These are phyloP conservation scores for Drosophila maculinotata DNA, from an alignment of 2,888 invertebrate species.

Conservation along the genomic window DNA sequence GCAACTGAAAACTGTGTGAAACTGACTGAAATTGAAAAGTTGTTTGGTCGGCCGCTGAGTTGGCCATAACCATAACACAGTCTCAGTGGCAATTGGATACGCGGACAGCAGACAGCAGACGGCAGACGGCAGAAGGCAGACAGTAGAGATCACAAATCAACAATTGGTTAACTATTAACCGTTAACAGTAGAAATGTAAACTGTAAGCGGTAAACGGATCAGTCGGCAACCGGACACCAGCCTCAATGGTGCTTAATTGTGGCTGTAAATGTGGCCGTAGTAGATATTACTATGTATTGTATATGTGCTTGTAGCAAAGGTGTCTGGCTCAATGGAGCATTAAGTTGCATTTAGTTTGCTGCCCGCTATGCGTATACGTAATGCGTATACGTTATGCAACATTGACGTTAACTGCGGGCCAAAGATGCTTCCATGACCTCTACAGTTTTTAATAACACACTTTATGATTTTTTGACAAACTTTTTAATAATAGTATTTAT, in stretches of 20 bases:
- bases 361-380: constrained; percentile 56
- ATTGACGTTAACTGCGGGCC: constrained; percentile 25
- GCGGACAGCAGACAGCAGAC: constrained; percentile 28
- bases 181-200: constrained; percentile 30
- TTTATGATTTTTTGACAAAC: background rate
- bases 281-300: no score
- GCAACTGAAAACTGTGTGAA: constrained; percentile 72
- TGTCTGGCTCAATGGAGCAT: constrained; percentile 69
- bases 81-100: constrained; percentile 72
- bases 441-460: background rate
- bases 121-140: no score
- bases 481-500: background rate
- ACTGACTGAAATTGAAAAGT: constrained; percentile 75
- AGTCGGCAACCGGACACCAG: constrained; percentile 70
- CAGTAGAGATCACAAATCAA: constrained; percentile 45
- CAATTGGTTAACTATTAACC: constrained; percentile 51
- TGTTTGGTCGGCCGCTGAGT: constrained; percentile 69
- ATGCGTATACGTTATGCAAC: constrained; percentile 78
- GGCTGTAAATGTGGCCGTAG: constrained; percentile 33
- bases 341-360: constrained; percentile 61
- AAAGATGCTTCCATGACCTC: background rate
- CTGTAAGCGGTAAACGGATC: constrained; percentile 63
- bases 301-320: constrained; percentile 47
- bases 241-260: constrained; percentile 68
- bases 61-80: constrained; percentile 79